phyloP scores from a whole-genome alignment of 2,888 invertebrate species.

The Cerceris ruficornis region DNA sequence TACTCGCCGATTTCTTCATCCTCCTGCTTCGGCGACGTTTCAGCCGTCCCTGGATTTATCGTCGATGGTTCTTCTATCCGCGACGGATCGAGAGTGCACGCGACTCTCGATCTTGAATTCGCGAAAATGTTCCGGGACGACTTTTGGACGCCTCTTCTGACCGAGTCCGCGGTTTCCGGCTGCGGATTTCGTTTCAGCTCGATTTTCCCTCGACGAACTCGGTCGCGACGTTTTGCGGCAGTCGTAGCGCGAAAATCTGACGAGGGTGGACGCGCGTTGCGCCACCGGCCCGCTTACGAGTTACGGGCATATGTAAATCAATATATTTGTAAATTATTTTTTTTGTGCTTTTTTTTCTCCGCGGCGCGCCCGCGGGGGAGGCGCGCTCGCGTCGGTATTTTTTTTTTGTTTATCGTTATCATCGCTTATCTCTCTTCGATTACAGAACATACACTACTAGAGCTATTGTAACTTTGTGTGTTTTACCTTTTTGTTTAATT shows the following conservation, averaged over 20 bases:
- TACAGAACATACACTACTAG: conserved; percentile 82
- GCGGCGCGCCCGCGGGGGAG: conserved; percentile 65
- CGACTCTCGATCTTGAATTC: neutral
- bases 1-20: neutral
- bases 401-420: conserved; percentile 68
- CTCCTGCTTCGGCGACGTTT: neutral
- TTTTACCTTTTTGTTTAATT: conserved; percentile 60
- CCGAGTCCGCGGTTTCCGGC: neutral
- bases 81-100: neutral
- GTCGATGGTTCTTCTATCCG: neutral
- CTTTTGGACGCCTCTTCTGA: neutral
- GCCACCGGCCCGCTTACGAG: conserved; percentile 80
- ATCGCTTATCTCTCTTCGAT: conserved; percentile 79
- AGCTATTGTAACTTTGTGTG: conserved; percentile 80
- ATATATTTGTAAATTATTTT: conserved; percentile 82
- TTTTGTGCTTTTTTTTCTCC: conserved; percentile 69
- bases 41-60: neutral
- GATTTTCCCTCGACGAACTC: neutral
- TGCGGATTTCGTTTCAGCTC: neutral
- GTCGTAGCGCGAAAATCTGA: conserved; percentile 45
- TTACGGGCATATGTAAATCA: conserved; percentile 82
- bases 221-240: too few relatives aligned
- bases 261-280: conserved; percentile 62
- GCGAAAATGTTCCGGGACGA: too few relatives aligned
- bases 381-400: conserved; percentile 60